A percentile compares a stretch with the other conserved stretches of the same genome.
These are phyloP conservation scores for Chaenodraco wilsoni DNA, from an alignment of 2,797 vertebrate genomes.

Conservation along the genomic window DNA sequence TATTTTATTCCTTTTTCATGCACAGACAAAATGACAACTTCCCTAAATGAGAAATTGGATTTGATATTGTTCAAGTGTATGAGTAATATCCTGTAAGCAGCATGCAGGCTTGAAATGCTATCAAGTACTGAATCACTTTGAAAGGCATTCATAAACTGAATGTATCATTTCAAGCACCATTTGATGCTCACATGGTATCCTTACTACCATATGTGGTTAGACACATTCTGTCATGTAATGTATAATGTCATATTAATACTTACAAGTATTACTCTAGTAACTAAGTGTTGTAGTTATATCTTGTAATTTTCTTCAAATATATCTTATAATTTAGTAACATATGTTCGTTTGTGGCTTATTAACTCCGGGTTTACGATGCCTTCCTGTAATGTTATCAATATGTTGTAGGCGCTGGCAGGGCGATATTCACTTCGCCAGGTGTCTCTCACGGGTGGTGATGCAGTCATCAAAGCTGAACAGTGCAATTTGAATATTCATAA, in stretches of 20 bases:
- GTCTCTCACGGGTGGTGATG: conserved; percentile 2
- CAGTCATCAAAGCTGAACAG: conserved; percentile 3
- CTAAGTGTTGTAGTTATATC: not conserved
- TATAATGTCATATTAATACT: not conserved
- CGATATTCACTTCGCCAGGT: conserved; percentile 3
- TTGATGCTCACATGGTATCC: not conserved
- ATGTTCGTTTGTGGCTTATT: not conserved
- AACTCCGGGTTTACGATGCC: not conserved
- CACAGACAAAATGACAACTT: too few species aligned
- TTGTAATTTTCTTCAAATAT: not conserved
- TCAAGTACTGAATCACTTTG: too few species aligned
- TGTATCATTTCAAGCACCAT: not conserved
- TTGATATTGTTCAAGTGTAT: too few species aligned
- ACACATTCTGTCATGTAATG: not conserved
- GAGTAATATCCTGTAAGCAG: too few species aligned
- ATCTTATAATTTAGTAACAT: not conserved
- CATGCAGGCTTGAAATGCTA: too few species aligned
- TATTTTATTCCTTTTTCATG: too few species aligned
- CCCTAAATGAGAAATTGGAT: too few species aligned
- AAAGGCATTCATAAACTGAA: not conserved
- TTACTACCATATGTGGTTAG: not conserved
- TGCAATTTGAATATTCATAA: conserved; percentile 3
- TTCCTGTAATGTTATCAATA: not conserved
- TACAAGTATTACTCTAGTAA: not conserved
- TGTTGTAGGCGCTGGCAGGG: not conserved